Conservation (phyloP, 2,888 invertebrate genomes). For the Athrips mouffetella region DNA sequence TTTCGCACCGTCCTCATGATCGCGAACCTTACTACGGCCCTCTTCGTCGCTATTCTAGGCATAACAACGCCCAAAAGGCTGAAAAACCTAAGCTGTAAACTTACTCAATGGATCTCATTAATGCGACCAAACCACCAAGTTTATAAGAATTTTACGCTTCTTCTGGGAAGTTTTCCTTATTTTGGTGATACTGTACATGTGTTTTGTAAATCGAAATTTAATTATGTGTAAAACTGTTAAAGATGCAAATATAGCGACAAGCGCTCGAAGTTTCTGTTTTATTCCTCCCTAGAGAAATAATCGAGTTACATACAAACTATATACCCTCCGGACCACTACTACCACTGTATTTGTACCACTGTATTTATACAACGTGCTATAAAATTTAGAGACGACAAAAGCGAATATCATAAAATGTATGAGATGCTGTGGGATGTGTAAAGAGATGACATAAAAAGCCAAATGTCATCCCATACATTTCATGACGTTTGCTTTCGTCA, state of each 20-base stretch:
- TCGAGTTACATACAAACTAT: too few relatives aligned
- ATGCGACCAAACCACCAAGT: background rate
- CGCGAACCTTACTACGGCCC: constrained; percentile 4
- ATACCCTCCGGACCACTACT: too few relatives aligned
- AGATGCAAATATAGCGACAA: constrained; percentile 6
- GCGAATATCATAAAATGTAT: too few relatives aligned
- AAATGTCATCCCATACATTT: too few relatives aligned
- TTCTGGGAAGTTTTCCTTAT: background rate
- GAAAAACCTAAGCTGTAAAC: background rate
- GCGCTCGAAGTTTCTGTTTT: background rate
- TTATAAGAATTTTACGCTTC: background rate
- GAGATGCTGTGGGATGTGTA: too few relatives aligned
- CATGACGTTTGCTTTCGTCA: too few relatives aligned
- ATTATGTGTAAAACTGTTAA: background rate
- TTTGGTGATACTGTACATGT: background rate
- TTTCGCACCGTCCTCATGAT: background rate
- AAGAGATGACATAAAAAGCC: too few relatives aligned
- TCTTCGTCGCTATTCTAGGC: background rate
- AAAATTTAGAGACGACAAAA: too few relatives aligned
- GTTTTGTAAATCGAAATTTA: constrained; percentile 2
- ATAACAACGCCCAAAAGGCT: background rate
- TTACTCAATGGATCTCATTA: background rate
- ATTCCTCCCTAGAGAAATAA: background rate
- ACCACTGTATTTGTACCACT: too few relatives aligned
- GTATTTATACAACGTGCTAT: too few relatives aligned